A percentile compares a stretch with the other conserved stretches of the same genome.
Evolutionary conservation across 2,797 vertebrate species (phyloP).

Genomic region (Danio kyathit): DNA sequence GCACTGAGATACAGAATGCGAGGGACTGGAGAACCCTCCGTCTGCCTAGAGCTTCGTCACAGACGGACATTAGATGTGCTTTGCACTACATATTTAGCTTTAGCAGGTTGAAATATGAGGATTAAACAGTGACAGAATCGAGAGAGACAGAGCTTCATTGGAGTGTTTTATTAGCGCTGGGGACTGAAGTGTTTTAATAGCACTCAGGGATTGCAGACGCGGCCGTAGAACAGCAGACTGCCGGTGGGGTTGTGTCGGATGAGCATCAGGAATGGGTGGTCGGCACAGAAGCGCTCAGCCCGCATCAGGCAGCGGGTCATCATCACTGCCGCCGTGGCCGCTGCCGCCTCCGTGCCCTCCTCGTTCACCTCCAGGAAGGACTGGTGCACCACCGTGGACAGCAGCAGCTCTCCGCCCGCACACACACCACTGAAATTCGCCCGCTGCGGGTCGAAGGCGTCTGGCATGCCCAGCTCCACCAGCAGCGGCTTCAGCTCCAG

Average conservation of each 20-base stretch:
- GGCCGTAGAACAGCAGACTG: slow-evolving; percentile 87
- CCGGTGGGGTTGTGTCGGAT: slow-evolving; percentile 82
- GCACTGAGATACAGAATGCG: too few relatives aligned
- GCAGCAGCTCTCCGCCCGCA: neutral
- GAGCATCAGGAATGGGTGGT: slow-evolving; percentile 94
- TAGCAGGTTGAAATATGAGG: neutral
- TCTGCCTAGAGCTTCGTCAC: too few relatives aligned
- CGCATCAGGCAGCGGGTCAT: slow-evolving; percentile 61
- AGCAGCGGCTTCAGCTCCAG: slow-evolving; percentile 84
- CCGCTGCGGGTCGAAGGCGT: slow-evolving; percentile 75
- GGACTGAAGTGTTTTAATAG: too few relatives aligned
- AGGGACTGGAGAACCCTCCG: too few relatives aligned
- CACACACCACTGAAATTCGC: slow-evolving; percentile 77
- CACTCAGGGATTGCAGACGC: slow-evolving; percentile 79
- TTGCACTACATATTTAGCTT: neutral
- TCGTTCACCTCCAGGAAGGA: slow-evolving; percentile 90
- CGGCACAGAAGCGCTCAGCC: slow-evolving; percentile 71
- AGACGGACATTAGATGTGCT: too few relatives aligned
- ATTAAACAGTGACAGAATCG: too few relatives aligned
- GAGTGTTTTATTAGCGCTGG: too few relatives aligned
- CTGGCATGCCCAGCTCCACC: slow-evolving; percentile 86
- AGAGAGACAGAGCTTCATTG: too few relatives aligned
- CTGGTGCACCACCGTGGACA: slow-evolving; percentile 90
- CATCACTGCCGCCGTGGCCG: slow-evolving; percentile 76
- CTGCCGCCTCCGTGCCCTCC: slow-evolving; percentile 90